Evolutionary conservation across 2,888 invertebrate genomes (phyloP), one percentile per base, ranked within the genome.

Genomic region (Adineta ricciae): DNA sequence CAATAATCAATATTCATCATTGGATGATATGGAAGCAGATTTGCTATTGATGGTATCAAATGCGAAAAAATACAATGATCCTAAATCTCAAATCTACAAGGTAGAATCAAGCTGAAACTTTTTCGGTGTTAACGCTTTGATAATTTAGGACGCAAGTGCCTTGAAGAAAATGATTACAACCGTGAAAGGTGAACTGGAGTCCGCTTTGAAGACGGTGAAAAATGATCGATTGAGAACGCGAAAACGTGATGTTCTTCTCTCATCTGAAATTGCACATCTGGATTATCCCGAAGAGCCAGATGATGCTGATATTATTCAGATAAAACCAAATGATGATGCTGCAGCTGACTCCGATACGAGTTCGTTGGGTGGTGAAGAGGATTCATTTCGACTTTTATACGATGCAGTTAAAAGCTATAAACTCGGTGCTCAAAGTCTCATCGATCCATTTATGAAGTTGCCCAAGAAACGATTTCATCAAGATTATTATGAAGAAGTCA

Each of bases 401-500:
- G 95, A 96, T 89, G 93, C 94, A 82, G 93, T 98, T 36, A 93
- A 90, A 73, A 90, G 89, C 86, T 89, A 89, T 87, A 89, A 87
- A 38, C 87, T 87, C 92, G 96, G 95, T n/a, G 56, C 83, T 32
- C 92, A 93, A 2, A 92, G 93, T n/a, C 92, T 97, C 89, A 94
- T 95, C 46, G 96, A 97, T 89, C 95, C 96, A 0, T 95, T 98
- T 91, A 94, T 95, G 93, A 95, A 95, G 88, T 92, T 99, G 86
- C 98, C 98, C 0, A 95, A 95, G 14, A 90, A 89, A 88, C 90
- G 96, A 86, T 94, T 94, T 87, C 97, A 98, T 91, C 96, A 97
- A 0, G 98, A 98, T 91, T 99, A 99, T 90, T 99, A 97, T 91
- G 95, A 95, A 88, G 95, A 96, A 89, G 98, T 99, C 84, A 95